Conservation (phyloP, 2,888 invertebrate genomes). For the Papilio elwesi region DNA sequence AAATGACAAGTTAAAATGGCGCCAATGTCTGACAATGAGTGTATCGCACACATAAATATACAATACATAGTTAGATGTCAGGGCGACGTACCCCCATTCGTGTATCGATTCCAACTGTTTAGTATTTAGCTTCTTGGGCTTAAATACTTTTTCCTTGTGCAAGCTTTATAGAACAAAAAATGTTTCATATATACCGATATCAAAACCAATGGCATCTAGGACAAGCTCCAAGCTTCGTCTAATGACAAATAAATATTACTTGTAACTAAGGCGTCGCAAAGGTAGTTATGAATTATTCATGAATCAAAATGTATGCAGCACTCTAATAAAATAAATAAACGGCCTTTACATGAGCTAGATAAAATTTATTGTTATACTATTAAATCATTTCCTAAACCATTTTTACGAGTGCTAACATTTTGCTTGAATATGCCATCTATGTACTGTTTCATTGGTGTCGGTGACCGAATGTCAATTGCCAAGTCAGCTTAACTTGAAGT, state of each 20-base stretch:
- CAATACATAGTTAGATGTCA: slow-evolving; percentile 56
- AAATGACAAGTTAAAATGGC: slow-evolving; percentile 41
- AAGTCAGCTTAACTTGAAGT: too few species aligned
- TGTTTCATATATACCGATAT: slow-evolving; percentile 48
- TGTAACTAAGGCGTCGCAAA: not conserved
- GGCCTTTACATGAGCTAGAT: not conserved
- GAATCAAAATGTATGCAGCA: not conserved
- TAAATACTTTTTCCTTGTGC: slow-evolving; percentile 75
- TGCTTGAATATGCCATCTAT: too few species aligned
- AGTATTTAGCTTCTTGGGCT: slow-evolving; percentile 91
- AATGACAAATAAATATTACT: slow-evolving; percentile 16
- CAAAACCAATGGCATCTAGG: slow-evolving; percentile 15
- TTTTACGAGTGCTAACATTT: too few species aligned
- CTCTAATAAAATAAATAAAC: slow-evolving; percentile 1
- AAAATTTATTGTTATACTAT: not conserved
- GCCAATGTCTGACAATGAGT: slow-evolving; percentile 38
- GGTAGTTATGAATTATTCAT: not conserved
- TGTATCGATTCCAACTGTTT: slow-evolving; percentile 94
- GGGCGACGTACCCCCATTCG: slow-evolving; percentile 90
- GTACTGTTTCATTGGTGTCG: too few species aligned
- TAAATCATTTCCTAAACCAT: not conserved
- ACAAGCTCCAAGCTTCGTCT: slow-evolving; percentile 24
- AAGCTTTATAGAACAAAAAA: slow-evolving; percentile 71
- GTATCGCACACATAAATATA: slow-evolving; percentile 53
- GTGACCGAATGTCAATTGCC: too few species aligned